Conservation (phyloP, 1,140 invertebrate species). For the Atta colombica region DNA sequence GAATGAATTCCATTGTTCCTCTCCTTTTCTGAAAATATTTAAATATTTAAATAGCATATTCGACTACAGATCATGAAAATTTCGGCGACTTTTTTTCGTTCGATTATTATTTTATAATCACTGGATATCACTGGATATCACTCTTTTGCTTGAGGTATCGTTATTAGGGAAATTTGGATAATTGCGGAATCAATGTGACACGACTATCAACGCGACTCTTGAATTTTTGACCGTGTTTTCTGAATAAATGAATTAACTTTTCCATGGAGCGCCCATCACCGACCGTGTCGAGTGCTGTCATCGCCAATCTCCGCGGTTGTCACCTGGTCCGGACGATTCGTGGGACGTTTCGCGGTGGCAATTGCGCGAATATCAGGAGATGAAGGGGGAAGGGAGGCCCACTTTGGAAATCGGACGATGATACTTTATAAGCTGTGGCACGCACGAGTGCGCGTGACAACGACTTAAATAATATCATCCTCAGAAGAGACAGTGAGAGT, state of each 20-base stretch:
- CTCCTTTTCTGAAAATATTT: no score
- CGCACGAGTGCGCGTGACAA: slow-evolving; percentile 34
- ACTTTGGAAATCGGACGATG: slow-evolving; percentile 67
- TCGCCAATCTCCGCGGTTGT: neutral
- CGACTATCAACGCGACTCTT: no score
- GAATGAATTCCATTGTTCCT: neutral
- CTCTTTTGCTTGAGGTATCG: neutral
- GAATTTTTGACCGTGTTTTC: neutral
- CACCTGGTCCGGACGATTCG: slow-evolving; percentile 18
- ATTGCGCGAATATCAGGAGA: slow-evolving; percentile 41
- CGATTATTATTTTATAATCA: neutral
- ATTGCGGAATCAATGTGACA: neutral
- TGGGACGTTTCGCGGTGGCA: slow-evolving; percentile 28
- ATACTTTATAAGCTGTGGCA: slow-evolving; percentile 70
- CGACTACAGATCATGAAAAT: neutral
- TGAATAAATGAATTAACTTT: slow-evolving; percentile 35
- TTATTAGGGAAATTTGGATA: neutral
- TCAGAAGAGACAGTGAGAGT: slow-evolving; percentile 1
- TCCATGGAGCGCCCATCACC: slow-evolving; percentile 6
- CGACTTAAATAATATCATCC: slow-evolving; percentile 54
- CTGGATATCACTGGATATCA: neutral
- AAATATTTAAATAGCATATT: neutral
- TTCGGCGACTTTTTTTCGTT: neutral
- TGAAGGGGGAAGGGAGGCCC: neutral
- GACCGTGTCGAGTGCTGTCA: slow-evolving; percentile 45